Percentiles rank a stretch among this genome's conserved stretches.
Conservation (phyloP, 2,888 invertebrate species). For the Dicyrtoma fusca region DNA sequence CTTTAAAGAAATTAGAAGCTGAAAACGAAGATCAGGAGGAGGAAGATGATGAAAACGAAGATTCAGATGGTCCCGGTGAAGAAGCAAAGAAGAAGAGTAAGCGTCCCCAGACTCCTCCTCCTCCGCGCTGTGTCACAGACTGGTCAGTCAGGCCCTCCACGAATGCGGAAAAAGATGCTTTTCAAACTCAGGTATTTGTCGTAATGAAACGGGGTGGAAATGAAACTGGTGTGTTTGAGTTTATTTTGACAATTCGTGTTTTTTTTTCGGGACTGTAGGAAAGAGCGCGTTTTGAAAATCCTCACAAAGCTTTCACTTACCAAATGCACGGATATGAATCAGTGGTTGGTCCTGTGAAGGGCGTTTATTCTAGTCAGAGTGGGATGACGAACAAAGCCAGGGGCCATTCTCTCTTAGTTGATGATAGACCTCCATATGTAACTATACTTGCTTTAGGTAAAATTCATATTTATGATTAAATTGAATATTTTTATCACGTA, state of each 20-base stretch:
- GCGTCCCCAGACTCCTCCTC: constrained; percentile 60
- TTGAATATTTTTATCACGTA: background rate
- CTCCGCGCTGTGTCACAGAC: constrained; percentile 71
- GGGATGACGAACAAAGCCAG: constrained; percentile 66
- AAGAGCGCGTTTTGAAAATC: constrained; percentile 78
- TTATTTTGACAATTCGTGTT: too few species aligned
- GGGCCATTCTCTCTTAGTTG: constrained; percentile 80
- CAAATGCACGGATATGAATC: constrained; percentile 83
- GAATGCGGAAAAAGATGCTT: constrained; percentile 74
- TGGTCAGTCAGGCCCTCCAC: constrained; percentile 84
- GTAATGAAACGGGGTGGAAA: too few species aligned
- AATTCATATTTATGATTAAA: too few species aligned
- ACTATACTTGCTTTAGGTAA: constrained; percentile 78
- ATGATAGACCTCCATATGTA: constrained; percentile 85
- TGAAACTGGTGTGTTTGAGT: too few species aligned
- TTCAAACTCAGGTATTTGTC: constrained; percentile 64
- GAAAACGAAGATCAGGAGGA: constrained; percentile 57
- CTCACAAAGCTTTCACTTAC: constrained; percentile 90
- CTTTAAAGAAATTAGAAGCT: constrained; percentile 52
- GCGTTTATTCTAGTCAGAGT: constrained; percentile 67
- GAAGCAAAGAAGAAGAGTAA: constrained; percentile 51
- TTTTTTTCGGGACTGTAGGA: constrained; percentile 67
- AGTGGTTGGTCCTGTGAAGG: constrained; percentile 80
- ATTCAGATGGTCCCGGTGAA: constrained; percentile 57
- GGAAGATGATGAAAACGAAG: constrained; percentile 58